Evolutionary conservation across 64 coral and sea anemone genomes (phyloP).

Genomic region (Pocillopora damicornis): DNA sequence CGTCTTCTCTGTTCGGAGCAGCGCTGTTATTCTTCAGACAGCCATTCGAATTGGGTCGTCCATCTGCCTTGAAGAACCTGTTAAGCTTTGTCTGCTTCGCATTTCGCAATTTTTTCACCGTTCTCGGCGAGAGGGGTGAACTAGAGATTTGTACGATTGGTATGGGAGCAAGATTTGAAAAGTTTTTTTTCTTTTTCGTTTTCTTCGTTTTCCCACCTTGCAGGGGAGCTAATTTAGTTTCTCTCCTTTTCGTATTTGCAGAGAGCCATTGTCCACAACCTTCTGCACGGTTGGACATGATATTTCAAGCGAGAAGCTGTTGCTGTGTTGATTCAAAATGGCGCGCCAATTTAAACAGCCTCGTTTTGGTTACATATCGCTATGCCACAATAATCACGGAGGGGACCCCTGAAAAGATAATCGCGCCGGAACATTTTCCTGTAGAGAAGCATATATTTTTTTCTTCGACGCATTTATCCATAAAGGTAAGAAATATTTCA

Average conservation of each 20-base stretch:
- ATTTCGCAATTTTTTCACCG: constrained; percentile 12
- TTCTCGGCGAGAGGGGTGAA: constrained; percentile 29
- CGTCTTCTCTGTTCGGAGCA: not conserved
- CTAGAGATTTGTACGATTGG: not conserved
- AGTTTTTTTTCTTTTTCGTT: not conserved
- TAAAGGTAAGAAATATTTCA: not conserved
- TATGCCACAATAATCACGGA: not conserved
- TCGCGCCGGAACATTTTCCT: not conserved
- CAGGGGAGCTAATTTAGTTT: not conserved
- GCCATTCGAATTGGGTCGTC: not conserved
- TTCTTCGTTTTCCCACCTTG: not conserved
- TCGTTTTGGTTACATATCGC: not conserved
- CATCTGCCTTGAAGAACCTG: not conserved
- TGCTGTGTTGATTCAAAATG: constrained; percentile 40
- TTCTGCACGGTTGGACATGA: constrained; percentile 50
- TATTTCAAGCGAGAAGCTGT: not conserved
- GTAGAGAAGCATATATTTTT: too few species aligned
- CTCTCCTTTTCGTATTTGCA: constrained; percentile 33
- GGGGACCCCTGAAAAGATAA: constrained; percentile 2
- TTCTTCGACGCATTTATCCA: too few species aligned
- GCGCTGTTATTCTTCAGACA: not conserved
- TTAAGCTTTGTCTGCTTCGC: constrained; percentile 31
- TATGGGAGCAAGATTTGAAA: not conserved
- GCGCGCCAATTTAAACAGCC: constrained; percentile 39
- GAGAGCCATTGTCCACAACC: constrained; percentile 76